Evolutionary conservation across 1,140 invertebrate species (phyloP).

Genomic region (Mycetomoellerius zeteki): DNA sequence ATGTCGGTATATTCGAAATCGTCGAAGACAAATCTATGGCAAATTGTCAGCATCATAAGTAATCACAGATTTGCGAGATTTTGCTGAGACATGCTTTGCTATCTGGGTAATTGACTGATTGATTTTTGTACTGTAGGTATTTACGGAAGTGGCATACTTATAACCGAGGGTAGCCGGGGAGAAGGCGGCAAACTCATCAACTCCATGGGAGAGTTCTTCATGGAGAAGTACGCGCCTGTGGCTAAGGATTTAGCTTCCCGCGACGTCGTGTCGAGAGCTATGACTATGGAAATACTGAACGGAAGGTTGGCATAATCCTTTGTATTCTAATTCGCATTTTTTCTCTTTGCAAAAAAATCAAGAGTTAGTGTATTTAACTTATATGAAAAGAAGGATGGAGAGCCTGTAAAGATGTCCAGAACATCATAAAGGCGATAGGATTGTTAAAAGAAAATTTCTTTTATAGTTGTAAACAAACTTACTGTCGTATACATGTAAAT

Average conservation of each 20-base stretch:
- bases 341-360: not conserved
- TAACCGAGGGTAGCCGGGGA: slow-evolving; percentile 93
- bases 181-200: slow-evolving; percentile 95
- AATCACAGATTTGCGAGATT: too few relatives aligned
- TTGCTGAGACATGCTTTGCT: too few relatives aligned
- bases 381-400: not conserved
- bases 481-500: not conserved
- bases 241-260: slow-evolving; percentile 95
- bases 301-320: slow-evolving; percentile 86
- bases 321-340: not conserved
- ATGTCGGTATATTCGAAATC: too few relatives aligned
- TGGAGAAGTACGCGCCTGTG: slow-evolving; percentile 95
- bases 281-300: slow-evolving; percentile 95
- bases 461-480: not conserved
- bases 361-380: not conserved
- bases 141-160: slow-evolving; percentile 94
- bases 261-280: slow-evolving; percentile 94
- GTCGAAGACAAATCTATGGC: too few relatives aligned
- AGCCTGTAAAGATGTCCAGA: not conserved
- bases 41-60: too few relatives aligned
- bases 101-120: not conserved
- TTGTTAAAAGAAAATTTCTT: slow-evolving; percentile 18
- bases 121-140: slow-evolving; percentile 87
- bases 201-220: slow-evolving; percentile 94
- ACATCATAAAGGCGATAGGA: not conserved